These are phyloP conservation scores for Phaonia tiefii DNA, from an alignment of 2,888 invertebrate genomes.

Conservation along the genomic window DNA sequence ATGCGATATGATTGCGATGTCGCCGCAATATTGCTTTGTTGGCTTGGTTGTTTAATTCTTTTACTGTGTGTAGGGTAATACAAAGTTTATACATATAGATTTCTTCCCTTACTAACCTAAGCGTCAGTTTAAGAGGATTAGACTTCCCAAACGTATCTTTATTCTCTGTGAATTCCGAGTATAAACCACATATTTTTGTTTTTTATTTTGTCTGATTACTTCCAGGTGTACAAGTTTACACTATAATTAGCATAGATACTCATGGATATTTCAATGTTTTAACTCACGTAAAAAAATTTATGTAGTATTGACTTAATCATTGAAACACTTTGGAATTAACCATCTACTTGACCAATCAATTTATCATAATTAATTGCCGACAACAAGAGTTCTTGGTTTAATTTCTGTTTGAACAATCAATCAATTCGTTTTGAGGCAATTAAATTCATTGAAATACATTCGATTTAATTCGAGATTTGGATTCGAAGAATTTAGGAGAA, in stretches of 20 bases:
- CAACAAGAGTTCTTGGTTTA: not conserved
- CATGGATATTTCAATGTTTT: too few relatives aligned
- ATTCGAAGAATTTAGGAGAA: not conserved
- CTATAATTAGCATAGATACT: not conserved
- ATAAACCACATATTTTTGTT: too few relatives aligned
- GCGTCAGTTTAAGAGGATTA: too few relatives aligned
- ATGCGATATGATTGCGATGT: too few relatives aligned
- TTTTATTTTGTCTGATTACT: not conserved
- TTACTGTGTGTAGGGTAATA: too few relatives aligned
- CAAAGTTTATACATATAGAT: too few relatives aligned
- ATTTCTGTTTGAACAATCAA: not conserved
- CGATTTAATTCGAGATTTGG: not conserved
- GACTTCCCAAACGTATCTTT: too few relatives aligned
- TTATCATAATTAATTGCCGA: constrained; percentile 6
- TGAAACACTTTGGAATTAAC: not conserved
- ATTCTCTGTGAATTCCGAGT: too few relatives aligned
- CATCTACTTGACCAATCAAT: not conserved
- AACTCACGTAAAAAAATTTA: too few relatives aligned
- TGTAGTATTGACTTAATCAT: not conserved
- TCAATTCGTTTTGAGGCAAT: not conserved
- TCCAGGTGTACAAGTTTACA: constrained; percentile 17
- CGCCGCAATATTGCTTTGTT: too few relatives aligned
- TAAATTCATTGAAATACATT: not conserved
- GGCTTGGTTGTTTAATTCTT: too few relatives aligned
- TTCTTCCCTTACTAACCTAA: too few relatives aligned